Evolutionary conservation across 2,113 vertebrate genomes (phyloP), one percentile per base, ranked within the genome.

Genomic region (Cyphomyrus plagiostoma): DNA sequence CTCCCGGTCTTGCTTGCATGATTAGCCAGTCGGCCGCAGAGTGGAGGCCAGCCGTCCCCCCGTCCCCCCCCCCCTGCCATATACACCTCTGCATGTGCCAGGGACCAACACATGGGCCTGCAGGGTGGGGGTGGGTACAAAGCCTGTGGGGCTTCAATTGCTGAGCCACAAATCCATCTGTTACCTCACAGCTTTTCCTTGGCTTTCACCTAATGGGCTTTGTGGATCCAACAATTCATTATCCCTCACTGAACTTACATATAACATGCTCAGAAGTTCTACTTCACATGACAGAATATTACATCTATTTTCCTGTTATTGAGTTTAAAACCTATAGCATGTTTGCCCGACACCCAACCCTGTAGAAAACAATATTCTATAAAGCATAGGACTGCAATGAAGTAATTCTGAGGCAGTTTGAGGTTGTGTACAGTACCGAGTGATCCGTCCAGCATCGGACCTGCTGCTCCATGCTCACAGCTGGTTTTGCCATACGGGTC

Each of bases 401-500:
- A 42, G 53, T 88, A 21, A 10, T 26, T 46, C 42, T 26, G 11
- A 74, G 45, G 23, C 42, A 70, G 87, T 48, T 17, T 48, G 62
- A 23, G 46, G 10, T 26, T 17, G 15, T 35, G 39, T 49, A 8
- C 9, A 17, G 56, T 30, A 66, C 15, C 21, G 39, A 49, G 26
- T 87, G 49, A 53, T 23, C 87, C 35, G 17, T 49, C 46, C 45
- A 88, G 23, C 17, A 19, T 46, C 35, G 39, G 13, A n/a, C 89
- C 89, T 89, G 82, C 86, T 86, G 89, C 89, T 85, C 70, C n/a
- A n/a, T 23, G 23, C 11, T 48, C 82, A 89, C 85, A 90, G 8
- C 85, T 90, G 89, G 49, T 74, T 70, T 19, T 70, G 42, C 49
- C 89, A 89, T 85, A 62, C 82, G 89, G 85, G 83, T 89, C 49